These are phyloP conservation scores for Pseudachorutes palmiensis DNA, from an alignment of 1,140 invertebrate species.

Conservation along the genomic window DNA sequence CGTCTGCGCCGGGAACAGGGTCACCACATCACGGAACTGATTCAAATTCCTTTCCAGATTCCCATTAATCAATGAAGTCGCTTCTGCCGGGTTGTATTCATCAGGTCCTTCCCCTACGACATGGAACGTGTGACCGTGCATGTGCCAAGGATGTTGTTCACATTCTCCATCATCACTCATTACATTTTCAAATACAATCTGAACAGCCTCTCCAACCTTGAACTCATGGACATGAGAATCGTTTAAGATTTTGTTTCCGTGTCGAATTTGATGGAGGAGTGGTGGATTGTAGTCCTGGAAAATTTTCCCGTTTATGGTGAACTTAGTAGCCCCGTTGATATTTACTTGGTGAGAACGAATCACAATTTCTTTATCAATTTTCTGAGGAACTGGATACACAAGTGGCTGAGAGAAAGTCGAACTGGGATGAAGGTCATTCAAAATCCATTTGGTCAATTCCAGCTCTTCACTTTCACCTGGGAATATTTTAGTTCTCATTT, in stretches of 20 bases:
- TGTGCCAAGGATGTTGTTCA: conserved; percentile 27
- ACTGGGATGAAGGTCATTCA: conserved; percentile 14
- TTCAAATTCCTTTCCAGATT: neutral
- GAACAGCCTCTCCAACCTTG: conserved; percentile 12
- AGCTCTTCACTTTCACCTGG: neutral
- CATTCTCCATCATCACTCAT: conserved; percentile 23
- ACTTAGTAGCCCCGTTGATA: neutral
- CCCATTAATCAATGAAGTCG: neutral
- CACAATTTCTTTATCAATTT: neutral
- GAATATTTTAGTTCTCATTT: conserved; percentile 2
- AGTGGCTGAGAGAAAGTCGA: neutral
- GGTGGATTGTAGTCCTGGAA: conserved; percentile 11
- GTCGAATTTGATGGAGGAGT: conserved; percentile 16
- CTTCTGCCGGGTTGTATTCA: conserved; percentile 5
- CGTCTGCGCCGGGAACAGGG: conserved; percentile 14
- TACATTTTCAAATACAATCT: conserved; percentile 22
- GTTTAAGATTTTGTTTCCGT: neutral
- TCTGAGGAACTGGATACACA: conserved; percentile 10
- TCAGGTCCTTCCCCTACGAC: conserved; percentile 22
- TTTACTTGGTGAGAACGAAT: conserved; percentile 10
- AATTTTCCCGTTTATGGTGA: conserved; percentile 19
- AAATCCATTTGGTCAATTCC: conserved; percentile 2
- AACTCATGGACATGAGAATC: conserved; percentile 16
- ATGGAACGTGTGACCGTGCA: conserved; percentile 16
- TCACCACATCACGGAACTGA: conserved; percentile 19